Conservation (phyloP, 2,888 invertebrate species). For the Pegoplata infirma region DNA sequence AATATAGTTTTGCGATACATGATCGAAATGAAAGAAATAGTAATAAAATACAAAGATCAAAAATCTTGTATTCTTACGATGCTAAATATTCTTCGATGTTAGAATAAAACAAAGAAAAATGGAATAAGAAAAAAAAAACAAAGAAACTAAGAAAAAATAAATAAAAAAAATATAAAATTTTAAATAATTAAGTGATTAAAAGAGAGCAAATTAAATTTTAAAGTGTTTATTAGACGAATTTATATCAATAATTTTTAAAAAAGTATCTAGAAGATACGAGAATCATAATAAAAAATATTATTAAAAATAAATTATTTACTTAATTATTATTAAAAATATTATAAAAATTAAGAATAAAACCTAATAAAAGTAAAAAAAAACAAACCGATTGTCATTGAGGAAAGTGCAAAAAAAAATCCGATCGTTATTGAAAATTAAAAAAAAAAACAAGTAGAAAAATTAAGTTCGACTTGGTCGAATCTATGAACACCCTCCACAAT, state of each 20-base stretch:
- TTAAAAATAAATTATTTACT: background rate
- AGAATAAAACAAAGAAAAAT: background rate
- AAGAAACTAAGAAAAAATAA: background rate
- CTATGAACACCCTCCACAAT: no score
- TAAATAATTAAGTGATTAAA: background rate
- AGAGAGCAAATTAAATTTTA: background rate
- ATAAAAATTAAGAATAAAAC: background rate
- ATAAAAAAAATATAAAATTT: background rate
- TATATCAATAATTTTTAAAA: background rate
- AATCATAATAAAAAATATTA: background rate
- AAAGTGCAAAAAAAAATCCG: no score
- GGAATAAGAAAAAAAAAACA: background rate
- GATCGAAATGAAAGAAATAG: background rate
- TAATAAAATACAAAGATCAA: constrained; percentile 26
- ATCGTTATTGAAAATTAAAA: no score
- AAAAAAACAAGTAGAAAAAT: no score
- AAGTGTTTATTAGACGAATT: background rate
- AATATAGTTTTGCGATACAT: no score
- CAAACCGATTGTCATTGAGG: no score
- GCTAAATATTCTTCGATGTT: background rate
- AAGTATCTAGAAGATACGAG: background rate
- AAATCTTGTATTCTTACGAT: background rate
- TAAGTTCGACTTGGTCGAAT: no score
- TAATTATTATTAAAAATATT: background rate
- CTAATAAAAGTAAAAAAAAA: background rate